These are phyloP conservation scores for Pelochelys cantorii DNA, from an alignment of 2,797 vertebrate species.

Conservation along the genomic window DNA sequence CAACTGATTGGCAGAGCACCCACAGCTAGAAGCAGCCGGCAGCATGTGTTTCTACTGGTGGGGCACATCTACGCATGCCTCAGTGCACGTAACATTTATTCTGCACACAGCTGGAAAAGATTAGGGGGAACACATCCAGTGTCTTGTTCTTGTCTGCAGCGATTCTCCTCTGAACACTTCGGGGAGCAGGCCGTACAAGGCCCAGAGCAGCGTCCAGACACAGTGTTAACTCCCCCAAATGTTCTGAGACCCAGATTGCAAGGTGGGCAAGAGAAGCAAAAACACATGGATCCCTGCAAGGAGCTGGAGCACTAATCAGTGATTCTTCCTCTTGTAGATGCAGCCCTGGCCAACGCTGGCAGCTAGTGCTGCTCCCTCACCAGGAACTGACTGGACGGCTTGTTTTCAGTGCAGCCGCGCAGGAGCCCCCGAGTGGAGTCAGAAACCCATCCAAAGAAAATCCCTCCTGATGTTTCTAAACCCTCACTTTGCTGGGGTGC, in stretches of 20 bases:
- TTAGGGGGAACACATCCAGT: too few species aligned
- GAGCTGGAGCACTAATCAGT: not conserved
- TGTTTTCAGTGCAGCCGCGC: too few species aligned
- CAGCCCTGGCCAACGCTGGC: not conserved
- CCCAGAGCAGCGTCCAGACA: not conserved
- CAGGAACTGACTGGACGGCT: not conserved
- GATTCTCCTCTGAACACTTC: not conserved
- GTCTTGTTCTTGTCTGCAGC: not conserved
- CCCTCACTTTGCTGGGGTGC: not conserved
- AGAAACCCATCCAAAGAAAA: too few species aligned
- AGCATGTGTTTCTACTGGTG: too few species aligned
- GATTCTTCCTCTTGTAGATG: not conserved
- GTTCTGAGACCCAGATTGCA: not conserved
- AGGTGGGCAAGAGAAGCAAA: not conserved
- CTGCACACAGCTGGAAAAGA: too few species aligned
- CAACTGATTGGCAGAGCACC: too few species aligned
- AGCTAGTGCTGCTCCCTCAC: not conserved
- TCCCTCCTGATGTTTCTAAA: not conserved
- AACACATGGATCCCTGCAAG: not conserved
- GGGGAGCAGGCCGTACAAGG: not conserved
- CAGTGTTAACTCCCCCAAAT: not conserved
- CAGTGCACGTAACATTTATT: too few species aligned
- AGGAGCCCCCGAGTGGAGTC: too few species aligned
- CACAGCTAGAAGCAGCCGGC: too few species aligned
- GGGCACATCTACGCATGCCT: too few species aligned